Base-by-base conservation (phyloP, 2,888 invertebrate species). In the Drosophila prostipennis region DNA sequence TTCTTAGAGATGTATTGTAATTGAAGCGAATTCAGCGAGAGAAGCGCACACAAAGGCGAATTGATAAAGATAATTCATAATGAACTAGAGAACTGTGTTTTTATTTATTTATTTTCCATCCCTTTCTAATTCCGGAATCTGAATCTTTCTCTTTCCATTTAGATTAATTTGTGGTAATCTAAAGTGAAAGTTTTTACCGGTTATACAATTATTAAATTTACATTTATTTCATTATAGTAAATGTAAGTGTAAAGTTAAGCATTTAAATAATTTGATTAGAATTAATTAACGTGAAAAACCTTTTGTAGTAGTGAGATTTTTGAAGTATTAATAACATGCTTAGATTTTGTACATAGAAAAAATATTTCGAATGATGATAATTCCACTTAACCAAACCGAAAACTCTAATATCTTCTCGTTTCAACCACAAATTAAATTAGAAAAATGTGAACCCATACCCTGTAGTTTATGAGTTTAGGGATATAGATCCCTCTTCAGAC, bases 11-110 rank as follows among this genome's bases (percentile, higher is more conserved):
- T 65, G 45, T 53, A 65, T 65, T 61, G 64, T 65, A 65, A 67
- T 26, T 34, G 67, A 65, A 53, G 65, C 19, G 45, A 29, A 60
- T 32, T 60, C 60, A 29, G 34, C 48, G 16, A 48, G 16, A 34
- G 48, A 58, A 57, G 42, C 58, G 49, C 42, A 58, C 43, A 34
- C 43, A 34, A 51, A 61, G 39, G 54, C 67, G 67, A 54, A 56
- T 72, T 64, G 57, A 72, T 73, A 72, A 64, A 72, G 45, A 67
- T 59, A 55, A 72, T 72, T 56, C 43, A 72, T 48, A 63, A 63
- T 71, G 72, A 71, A 60, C 48, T 42, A 42, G 26, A 37, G 37
- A 40, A 11, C 29, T 23, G 19, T 40, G 23, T 46, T 23, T 52
- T 49, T 11, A 34, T 53, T 59, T 52, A 26, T 6, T 5, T 6